These are phyloP conservation scores for Propithecus coquereli DNA, from an alignment of 2,113 vertebrate genomes.

Conservation along the genomic window DNA sequence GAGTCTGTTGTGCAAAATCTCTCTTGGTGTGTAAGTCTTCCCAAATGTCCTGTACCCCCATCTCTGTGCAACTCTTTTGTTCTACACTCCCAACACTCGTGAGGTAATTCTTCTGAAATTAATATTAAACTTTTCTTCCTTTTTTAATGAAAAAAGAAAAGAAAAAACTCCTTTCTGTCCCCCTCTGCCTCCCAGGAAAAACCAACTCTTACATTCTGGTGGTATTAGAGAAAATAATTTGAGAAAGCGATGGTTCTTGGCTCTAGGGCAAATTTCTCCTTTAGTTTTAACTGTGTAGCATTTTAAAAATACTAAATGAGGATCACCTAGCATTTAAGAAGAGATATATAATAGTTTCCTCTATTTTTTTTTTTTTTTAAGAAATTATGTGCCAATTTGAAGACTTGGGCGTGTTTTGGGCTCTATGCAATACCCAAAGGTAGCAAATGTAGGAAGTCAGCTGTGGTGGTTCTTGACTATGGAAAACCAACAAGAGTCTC, in stretches of 20 bases:
- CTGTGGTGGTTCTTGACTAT: not conserved
- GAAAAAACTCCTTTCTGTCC: too few species aligned
- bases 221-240: not conserved
- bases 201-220: not conserved
- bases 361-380: slow-evolving; percentile 30
- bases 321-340: not conserved
- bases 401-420: not conserved
- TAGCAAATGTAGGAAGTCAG: not conserved
- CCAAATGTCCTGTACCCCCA: not conserved
- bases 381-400: not conserved
- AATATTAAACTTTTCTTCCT: not conserved
- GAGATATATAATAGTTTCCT: not conserved
- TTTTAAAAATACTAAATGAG: slow-evolving; percentile 21
- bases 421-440: not conserved
- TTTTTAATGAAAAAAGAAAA: not conserved
- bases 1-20: not conserved
- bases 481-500: not conserved
- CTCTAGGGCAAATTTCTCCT: not conserved
- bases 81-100: not conserved
- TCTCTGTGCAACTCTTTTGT: not conserved
- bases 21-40: not conserved
- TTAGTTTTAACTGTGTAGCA: not conserved
- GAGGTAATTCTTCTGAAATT: slow-evolving; percentile 2
- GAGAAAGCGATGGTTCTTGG: not conserved
- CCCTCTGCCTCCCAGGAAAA: not conserved